Evolutionary conservation across 2,113 vertebrate species (phyloP).

Genomic region (Chloropsis hardwickii): DNA sequence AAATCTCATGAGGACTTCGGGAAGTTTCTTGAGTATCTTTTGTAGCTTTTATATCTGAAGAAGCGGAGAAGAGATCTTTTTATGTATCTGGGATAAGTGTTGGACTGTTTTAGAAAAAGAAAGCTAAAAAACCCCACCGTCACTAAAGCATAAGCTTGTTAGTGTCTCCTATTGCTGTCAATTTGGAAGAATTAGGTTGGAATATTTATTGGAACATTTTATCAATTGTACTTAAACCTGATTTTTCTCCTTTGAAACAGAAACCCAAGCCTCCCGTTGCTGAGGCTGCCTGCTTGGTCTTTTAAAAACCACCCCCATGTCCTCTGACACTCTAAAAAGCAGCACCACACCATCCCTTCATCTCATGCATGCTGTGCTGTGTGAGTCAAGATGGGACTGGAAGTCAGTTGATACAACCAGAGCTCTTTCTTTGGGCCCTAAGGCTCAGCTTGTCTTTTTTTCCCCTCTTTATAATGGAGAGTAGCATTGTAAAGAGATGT

Average conservation of each 20-base stretch:
- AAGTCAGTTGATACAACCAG: not conserved
- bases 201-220: not conserved
- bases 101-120: not conserved
- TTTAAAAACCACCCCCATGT: not conserved
- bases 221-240: not conserved
- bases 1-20: not conserved
- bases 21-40: not conserved
- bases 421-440: not conserved
- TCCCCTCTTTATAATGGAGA: not conserved
- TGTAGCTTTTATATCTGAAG: not conserved
- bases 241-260: not conserved
- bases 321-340: not conserved
- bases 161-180: not conserved
- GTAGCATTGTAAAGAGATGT: not conserved
- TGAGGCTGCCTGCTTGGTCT: not conserved
- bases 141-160: not conserved
- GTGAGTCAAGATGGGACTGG: not conserved
- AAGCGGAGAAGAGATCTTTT: not conserved
- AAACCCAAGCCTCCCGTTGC: not conserved
- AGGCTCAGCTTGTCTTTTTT: not conserved
- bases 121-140: not conserved
- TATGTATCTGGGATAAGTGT: not conserved
- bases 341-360: not conserved
- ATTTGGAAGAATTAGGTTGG: not conserved
- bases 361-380: rapidly evolving